Conservation (phyloP, 1,140 invertebrate species). For the Halesus radiatus region DNA sequence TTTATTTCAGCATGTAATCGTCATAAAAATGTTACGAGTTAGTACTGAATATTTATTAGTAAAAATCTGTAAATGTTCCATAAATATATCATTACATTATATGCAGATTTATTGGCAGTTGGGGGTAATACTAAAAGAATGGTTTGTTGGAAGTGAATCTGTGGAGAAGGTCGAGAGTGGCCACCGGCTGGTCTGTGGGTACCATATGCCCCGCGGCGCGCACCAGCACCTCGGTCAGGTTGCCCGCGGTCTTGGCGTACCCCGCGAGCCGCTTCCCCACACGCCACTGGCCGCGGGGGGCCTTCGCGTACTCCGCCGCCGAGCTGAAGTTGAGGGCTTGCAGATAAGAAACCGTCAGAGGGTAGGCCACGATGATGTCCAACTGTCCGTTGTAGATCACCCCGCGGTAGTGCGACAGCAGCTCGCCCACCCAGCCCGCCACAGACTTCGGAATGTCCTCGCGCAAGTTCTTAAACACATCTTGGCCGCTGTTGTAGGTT, state of each 20-base stretch:
- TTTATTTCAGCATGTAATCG: too few relatives aligned
- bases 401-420: slow-evolving; percentile 78
- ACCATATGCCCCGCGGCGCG: slow-evolving; percentile 89
- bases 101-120: too few relatives aligned
- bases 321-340: slow-evolving; percentile 78
- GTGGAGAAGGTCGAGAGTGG: slow-evolving; percentile 83
- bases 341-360: slow-evolving; percentile 82
- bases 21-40: too few relatives aligned
- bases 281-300: slow-evolving; percentile 77
- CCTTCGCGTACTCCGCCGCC: slow-evolving; percentile 75
- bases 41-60: too few relatives aligned
- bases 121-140: slow-evolving; percentile 53
- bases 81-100: too few relatives aligned
- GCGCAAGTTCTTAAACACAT: slow-evolving; percentile 79
- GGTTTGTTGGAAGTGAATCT: slow-evolving; percentile 79
- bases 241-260: slow-evolving; percentile 80
- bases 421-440: slow-evolving; percentile 79
- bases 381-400: slow-evolving; percentile 87
- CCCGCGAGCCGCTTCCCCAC: slow-evolving; percentile 82
- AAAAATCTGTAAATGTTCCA: too few relatives aligned
- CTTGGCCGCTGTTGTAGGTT: slow-evolving; percentile 73
- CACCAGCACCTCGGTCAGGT: slow-evolving; percentile 85
- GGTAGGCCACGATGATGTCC: slow-evolving; percentile 89
- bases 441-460: slow-evolving; percentile 88
- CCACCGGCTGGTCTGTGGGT: slow-evolving; percentile 85